Conservation (phyloP, 2,888 invertebrate species). For the Therioaphis trifolii region DNA sequence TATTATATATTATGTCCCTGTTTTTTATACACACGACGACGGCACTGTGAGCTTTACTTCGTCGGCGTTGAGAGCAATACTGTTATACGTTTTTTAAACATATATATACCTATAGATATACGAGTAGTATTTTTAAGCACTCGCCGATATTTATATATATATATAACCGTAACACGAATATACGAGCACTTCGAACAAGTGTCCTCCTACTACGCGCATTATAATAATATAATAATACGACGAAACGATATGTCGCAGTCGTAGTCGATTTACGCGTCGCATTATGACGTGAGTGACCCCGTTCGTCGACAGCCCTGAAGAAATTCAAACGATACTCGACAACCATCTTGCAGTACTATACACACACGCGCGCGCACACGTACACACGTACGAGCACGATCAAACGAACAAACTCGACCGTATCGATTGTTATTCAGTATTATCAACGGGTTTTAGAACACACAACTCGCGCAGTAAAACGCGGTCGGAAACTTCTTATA, state of each 20-base stretch:
- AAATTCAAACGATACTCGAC: background rate
- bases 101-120: too few relatives aligned
- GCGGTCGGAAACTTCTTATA: too few relatives aligned
- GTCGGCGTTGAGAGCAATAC: background rate
- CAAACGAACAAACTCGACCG: background rate
- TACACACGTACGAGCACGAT: background rate
- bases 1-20: background rate
- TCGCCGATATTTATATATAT: background rate
- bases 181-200: background rate
- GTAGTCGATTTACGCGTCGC: background rate
- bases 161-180: constrained; percentile 11
- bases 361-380: background rate
- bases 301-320: background rate
- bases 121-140: background rate
- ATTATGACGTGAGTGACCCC: background rate
- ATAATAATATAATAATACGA: too few relatives aligned
- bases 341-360: background rate
- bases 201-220: background rate
- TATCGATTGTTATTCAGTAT: background rate
- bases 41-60: background rate
- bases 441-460: too few relatives aligned
- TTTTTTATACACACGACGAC: background rate
- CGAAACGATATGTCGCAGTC: background rate
- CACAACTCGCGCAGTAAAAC: too few relatives aligned
- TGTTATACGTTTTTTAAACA: background rate